Conservation (phyloP, 2,888 invertebrate species). For the Cyclophora punctaria region DNA sequence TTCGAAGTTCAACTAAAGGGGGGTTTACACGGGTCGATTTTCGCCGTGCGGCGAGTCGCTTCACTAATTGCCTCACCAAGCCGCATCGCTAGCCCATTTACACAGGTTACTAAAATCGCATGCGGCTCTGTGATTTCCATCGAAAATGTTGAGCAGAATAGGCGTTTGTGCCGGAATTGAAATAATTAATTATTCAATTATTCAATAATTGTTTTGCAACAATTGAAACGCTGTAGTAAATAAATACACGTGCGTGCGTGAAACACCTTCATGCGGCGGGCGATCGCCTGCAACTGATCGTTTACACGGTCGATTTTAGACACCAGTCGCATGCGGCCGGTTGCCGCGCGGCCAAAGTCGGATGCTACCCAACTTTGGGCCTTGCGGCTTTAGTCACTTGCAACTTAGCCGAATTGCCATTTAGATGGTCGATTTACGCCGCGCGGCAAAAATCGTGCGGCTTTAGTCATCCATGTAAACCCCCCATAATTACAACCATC, state of each 20-base stretch:
- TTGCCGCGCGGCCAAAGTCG: constrained; percentile 31
- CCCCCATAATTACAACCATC: no score
- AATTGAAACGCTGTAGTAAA: no score
- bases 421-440: constrained; percentile 18
- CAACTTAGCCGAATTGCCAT: constrained; percentile 29
- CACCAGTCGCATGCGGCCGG: constrained; percentile 28
- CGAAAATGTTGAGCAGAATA: constrained; percentile 29
- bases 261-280: constrained; percentile 13
- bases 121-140: constrained; percentile 32
- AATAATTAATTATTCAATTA: no score
- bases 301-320: constrained; percentile 10
- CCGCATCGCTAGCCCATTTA: constrained; percentile 32
- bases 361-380: constrained; percentile 33
- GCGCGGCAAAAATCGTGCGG: constrained; percentile 23
- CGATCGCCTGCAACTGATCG: constrained; percentile 17
- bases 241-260: no score
- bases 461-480: constrained; percentile 28
- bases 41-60: constrained; percentile 31
- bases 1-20: no score
- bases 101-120: constrained; percentile 34
- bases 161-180: constrained; percentile 23
- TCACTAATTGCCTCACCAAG: constrained; percentile 22
- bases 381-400: constrained; percentile 34
- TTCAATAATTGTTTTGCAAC: no score
- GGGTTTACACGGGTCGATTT: constrained; percentile 30